Evolutionary conservation across 2,888 invertebrate genomes (phyloP).

Genomic region (Zaprionus obscuricornis): DNA sequence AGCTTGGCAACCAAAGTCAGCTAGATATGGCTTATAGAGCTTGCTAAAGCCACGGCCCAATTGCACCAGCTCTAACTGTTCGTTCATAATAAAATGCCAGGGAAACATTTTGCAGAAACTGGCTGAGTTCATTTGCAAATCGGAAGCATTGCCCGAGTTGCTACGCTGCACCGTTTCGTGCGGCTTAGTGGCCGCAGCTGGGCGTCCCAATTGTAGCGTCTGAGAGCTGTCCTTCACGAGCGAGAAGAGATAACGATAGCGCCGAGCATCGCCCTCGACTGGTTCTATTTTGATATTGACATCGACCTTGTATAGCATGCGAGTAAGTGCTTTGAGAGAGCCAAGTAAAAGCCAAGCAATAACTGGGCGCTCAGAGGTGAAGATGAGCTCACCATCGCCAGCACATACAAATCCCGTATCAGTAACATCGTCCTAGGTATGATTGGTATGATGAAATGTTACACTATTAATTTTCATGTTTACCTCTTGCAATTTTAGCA

Average conservation of each 20-base stretch:
- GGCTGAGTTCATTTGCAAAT: conserved; percentile 90
- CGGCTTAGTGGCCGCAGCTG: conserved; percentile 70
- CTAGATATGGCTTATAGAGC: conserved; percentile 89
- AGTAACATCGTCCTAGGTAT: conserved; percentile 80
- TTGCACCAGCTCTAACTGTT: conserved; percentile 92
- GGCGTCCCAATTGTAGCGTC: conserved; percentile 44
- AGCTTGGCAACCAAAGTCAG: conserved; percentile 88
- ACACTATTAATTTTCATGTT: background rate
- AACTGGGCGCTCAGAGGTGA: conserved; percentile 91
- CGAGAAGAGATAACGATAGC: conserved; percentile 83
- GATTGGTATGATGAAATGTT: background rate
- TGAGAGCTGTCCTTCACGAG: conserved; percentile 73
- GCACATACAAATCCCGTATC: conserved; percentile 83
- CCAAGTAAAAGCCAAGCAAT: conserved; percentile 91
- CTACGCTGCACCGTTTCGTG: conserved; percentile 79
- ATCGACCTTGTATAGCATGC: conserved; percentile 88
- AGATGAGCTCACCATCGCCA: conserved; percentile 88
- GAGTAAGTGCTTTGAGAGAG: conserved; percentile 90
- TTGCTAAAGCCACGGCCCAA: conserved; percentile 94
- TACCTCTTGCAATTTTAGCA: conserved; percentile 90
- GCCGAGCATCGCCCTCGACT: conserved; percentile 82
- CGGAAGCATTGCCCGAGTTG: conserved; percentile 84
- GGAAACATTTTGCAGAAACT: conserved; percentile 99
- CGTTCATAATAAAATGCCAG: conserved; percentile 98
- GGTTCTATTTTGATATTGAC: conserved; percentile 87